Evolutionary conservation across 2,797 vertebrate genomes (phyloP).

Genomic region (Tadarida brasiliensis): DNA sequence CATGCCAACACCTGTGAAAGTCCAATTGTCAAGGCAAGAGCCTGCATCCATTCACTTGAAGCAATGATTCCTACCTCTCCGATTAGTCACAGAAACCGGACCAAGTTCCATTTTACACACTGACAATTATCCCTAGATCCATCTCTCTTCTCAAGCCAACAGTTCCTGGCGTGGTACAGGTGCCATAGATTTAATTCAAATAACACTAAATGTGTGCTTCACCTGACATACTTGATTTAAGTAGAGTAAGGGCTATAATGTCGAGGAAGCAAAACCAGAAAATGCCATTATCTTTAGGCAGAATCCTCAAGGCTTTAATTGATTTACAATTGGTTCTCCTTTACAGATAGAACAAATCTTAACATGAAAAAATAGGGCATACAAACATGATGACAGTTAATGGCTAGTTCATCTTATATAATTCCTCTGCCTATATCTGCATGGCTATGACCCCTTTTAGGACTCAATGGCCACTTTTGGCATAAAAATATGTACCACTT

Average conservation of each 20-base stretch:
- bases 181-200: neutral
- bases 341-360: neutral
- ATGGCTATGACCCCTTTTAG: neutral
- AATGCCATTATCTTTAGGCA: neutral
- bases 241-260: neutral
- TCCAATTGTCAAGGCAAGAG: conserved; percentile 15
- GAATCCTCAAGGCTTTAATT: neutral
- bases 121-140: neutral
- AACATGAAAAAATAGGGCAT: neutral
- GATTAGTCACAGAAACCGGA: neutral
- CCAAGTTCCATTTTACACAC: neutral
- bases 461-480: neutral
- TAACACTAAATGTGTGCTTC: neutral
- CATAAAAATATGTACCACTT: neutral
- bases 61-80: neutral
- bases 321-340: neutral
- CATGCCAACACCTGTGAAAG: neutral
- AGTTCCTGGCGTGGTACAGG: neutral
- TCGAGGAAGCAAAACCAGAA: neutral
- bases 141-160: neutral
- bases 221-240: neutral
- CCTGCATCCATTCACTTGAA: conserved; percentile 51
- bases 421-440: neutral
- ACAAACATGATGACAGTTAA: neutral
- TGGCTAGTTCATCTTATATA: neutral